Conservation (phyloP, 2,888 invertebrate genomes). For the Lasius fuliginosus region DNA sequence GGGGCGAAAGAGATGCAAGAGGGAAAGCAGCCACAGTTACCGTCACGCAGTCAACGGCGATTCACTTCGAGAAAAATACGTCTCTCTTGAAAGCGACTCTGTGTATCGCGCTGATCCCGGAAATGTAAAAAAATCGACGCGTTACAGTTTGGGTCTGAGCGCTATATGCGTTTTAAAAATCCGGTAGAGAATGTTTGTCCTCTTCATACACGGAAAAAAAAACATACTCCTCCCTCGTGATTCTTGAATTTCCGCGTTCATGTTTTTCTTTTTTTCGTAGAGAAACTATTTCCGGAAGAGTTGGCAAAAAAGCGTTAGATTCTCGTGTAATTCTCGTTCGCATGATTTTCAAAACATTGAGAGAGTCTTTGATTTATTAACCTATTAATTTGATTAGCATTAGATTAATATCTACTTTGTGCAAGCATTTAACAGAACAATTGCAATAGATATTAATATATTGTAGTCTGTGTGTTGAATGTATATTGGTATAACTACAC, state of each 20-base stretch:
- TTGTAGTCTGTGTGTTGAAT: background rate
- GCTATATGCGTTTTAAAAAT: conserved; percentile 6
- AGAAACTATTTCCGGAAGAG: background rate
- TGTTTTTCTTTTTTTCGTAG: background rate
- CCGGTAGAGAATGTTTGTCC: background rate
- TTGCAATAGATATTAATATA: background rate
- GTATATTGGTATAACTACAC: too few species aligned
- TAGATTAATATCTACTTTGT: background rate
- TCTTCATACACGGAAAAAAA: background rate
- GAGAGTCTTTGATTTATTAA: background rate
- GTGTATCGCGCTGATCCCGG: background rate
- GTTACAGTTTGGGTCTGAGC: conserved; percentile 3
- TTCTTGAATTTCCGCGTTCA: conserved; percentile 21
- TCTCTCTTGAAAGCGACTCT: conserved; percentile 44
- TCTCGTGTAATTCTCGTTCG: background rate
- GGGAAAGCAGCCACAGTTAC: conserved; percentile 4
- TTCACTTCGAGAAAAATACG: conserved; percentile 45
- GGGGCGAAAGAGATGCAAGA: conserved; percentile 11
- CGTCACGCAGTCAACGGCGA: conserved; percentile 16
- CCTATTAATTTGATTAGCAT: background rate
- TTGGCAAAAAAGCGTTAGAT: background rate
- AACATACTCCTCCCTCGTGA: background rate
- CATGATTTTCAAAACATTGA: background rate
- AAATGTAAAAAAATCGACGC: conserved; percentile 12
- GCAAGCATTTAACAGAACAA: background rate